Base-by-base conservation (phyloP, 2,113 vertebrate species). In the Scomber colias region DNA sequence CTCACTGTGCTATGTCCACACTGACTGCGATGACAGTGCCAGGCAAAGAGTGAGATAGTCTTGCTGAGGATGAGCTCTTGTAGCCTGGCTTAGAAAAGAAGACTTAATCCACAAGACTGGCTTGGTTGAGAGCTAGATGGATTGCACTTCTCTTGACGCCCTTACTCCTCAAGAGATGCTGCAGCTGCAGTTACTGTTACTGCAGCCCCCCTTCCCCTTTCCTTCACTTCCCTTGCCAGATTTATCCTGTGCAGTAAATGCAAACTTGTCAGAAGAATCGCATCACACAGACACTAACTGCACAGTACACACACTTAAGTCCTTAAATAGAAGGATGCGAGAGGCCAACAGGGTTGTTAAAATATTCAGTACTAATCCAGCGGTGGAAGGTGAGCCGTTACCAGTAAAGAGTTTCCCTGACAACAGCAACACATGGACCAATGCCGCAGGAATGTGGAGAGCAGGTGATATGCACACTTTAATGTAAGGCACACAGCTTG, bases 381-480 rank as follows among this genome's bases (percentile, higher is more conserved):
- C 67, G 67, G 89, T 77, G 94, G 94, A 96, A 95, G 90, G 90
- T 87, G 95, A 96, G 93, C 82, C 73, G 85, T 87, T 89, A 75
- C 84, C 88, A 53, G 91, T 77, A 87, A 94, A 84, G 92, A 92
- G 96, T 96, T 96, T 93, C 96, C 95, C 94, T 95, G 96, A 96
- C 96, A 95, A 97, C 96, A 90, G 92, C 63, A 90, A 93, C 93
- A 94, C 84, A 82, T 88, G 78, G 83, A 92, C 92, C 85, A 90
- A 90, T 93, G 88, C 90, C 85, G 87, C 87, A 80, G 87, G 81
- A 90, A 86, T 85, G 72, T 44, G 69, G 74, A 21, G 3, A 75
- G 66, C 11, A 17, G 27, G 56, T 50, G 11, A 61, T 78, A 27
- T 6, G 76, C 79, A 35, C 24, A 69, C 60, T 79, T 74, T 79